Percentiles rank a stretch among this genome's conserved stretches.
Conservation (phyloP, 2,888 invertebrate species). For the Caenorhabditis sp. region DNA sequence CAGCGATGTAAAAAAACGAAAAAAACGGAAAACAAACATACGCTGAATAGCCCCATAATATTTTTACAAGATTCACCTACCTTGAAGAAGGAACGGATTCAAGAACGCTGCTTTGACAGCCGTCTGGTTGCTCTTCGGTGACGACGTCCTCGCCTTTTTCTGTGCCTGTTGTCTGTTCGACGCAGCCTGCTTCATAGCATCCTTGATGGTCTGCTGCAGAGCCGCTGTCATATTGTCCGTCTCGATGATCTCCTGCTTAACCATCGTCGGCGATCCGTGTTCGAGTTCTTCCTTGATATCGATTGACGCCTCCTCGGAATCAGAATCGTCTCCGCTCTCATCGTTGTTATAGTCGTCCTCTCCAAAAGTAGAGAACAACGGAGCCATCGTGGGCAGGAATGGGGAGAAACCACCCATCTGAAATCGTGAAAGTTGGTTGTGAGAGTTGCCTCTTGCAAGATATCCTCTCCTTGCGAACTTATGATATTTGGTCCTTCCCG, state of each 20-base stretch:
- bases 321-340: slow-evolving; percentile 65
- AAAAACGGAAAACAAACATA: too few species aligned
- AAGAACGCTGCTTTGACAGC: slow-evolving; percentile 46
- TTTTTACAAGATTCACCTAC: slow-evolving; percentile 37
- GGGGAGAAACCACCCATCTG: slow-evolving; percentile 55
- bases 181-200: slow-evolving; percentile 72
- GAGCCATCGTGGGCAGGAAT: slow-evolving; percentile 69
- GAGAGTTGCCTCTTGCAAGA: too few species aligned
- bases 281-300: slow-evolving; percentile 55
- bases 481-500: too few species aligned
- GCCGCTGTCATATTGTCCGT: slow-evolving; percentile 41
- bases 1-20: too few species aligned
- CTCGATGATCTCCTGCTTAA: slow-evolving; percentile 40
- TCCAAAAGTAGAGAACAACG: slow-evolving; percentile 63
- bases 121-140: slow-evolving; percentile 11
- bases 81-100: slow-evolving; percentile 65
- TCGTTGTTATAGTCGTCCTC: slow-evolving; percentile 69
- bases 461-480: too few species aligned
- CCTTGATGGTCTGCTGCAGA: slow-evolving; percentile 73
- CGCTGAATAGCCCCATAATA: too few species aligned
- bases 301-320: slow-evolving; percentile 64
- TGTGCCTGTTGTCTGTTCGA: slow-evolving; percentile 64
- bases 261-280: slow-evolving; percentile 29
- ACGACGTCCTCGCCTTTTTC: slow-evolving; percentile 49
- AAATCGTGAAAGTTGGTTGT: not conserved